These are phyloP conservation scores for Magallana ariakensis DNA, from an alignment of 1,140 invertebrate genomes.

Conservation along the genomic window DNA sequence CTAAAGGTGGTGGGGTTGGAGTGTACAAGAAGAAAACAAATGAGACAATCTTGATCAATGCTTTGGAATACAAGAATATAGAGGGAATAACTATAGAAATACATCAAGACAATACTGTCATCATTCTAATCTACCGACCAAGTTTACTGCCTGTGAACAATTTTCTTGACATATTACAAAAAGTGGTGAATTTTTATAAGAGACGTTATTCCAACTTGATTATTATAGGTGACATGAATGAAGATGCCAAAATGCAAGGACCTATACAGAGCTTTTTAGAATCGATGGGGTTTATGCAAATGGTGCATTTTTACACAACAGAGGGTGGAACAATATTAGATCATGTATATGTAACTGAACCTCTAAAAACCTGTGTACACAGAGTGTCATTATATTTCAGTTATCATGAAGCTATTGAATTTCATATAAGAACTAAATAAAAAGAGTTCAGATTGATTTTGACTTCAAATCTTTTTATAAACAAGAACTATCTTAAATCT, in stretches of 20 bases:
- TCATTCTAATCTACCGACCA: not conserved
- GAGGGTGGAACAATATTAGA: not conserved
- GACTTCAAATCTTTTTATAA: too few species aligned
- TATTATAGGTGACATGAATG: constrained; percentile 8
- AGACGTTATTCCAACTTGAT: not conserved
- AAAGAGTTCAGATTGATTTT: too few species aligned
- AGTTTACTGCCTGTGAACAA: not conserved
- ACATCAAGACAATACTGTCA: not conserved
- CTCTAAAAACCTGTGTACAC: not conserved
- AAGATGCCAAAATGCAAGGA: not conserved
- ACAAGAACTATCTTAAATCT: too few species aligned
- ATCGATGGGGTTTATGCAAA: not conserved
- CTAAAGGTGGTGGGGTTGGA: constrained; percentile 43
- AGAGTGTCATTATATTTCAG: not conserved
- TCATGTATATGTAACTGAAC: not conserved
- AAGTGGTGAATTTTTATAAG: not conserved
- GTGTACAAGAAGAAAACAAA: not conserved
- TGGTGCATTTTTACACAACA: constrained; percentile 11
- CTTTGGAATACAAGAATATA: not conserved
- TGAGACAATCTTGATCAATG: not conserved
- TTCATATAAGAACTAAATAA: too few species aligned
- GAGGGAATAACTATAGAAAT: not conserved
- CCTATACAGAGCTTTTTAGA: not conserved
- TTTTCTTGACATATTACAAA: not conserved
- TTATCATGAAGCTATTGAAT: too few species aligned